Base-by-base conservation (phyloP, 2,797 vertebrate species). In the Melanotaenia pygmaea region DNA sequence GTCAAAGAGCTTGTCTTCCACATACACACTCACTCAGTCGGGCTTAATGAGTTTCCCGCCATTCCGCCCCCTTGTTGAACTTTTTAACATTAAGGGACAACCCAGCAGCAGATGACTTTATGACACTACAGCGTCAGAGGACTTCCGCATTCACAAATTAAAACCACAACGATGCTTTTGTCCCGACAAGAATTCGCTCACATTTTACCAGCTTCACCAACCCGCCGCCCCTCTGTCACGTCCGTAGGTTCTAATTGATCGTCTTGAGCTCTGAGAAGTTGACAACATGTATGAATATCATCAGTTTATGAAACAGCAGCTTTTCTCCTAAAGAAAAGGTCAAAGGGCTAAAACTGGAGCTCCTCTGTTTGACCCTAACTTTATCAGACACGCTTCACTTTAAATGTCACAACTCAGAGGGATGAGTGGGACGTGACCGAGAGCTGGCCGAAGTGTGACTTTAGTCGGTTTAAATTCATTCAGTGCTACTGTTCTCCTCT, bases 91-190 rank as follows among this genome's bases (percentile, higher is more conserved):
- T 43, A 51, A 59, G 56, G 32, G 20, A 71, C 61, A 8, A 60
- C 51, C 64, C 67, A 32, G 51, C 8, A 65, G 14, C 67, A 12
- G 45, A 67, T 69, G 76, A 80, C 84, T 74, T 54, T 74, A 72
- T 35, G 64, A 62, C 38, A 57, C 5, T 70, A 76, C 89, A 81
- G 89, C 72, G 85, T 80, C 81, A 86, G 75, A 38, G 67, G 24
- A 77, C 86, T 79, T 86, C 80, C 65, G 14, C 85, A 78, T 89
- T 81, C 82, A 77, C 22, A 0, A 65, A 75, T 71, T 72, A 64
- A 67, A 59, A 16, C 77, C 58, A 93, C 91, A 92, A 88, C 43
- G 77, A 70, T 24, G 38, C 86, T 87, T 91, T 93, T 92, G 90
- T 91, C 63, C 69, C 40, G 0, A 10, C 12, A 64, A 69, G 75